phyloP scores from a whole-genome alignment of 2,113 vertebrate species.

The Lethenteron camtschaticum region DNA sequence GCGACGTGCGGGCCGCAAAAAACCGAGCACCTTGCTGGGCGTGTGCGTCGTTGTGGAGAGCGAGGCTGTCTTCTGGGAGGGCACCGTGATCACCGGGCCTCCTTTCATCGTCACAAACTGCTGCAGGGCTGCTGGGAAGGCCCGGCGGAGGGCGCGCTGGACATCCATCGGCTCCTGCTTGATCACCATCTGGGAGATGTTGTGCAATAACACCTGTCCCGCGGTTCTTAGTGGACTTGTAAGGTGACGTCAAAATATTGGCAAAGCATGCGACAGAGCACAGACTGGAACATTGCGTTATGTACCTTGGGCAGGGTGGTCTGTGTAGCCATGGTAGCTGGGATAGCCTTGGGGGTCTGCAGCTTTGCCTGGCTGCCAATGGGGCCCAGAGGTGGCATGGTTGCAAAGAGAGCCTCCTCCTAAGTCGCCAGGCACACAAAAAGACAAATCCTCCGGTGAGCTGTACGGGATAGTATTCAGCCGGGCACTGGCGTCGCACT shows the following conservation, averaged over 20 bases:
- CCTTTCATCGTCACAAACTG: constrained; percentile 86
- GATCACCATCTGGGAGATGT: constrained; percentile 55
- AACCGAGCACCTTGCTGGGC: no score
- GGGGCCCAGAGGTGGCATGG: constrained; percentile 48
- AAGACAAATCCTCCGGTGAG: no score
- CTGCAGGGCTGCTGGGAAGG: constrained; percentile 45
- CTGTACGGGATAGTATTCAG: no score
- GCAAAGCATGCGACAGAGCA: no score
- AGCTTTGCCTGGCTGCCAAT: constrained; percentile 46
- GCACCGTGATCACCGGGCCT: constrained; percentile 76
- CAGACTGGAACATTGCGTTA: no score
- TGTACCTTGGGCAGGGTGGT: no score
- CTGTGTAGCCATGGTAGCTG: no score
- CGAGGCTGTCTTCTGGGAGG: constrained; percentile 43
- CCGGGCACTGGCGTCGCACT: no score
- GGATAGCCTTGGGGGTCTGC: constrained; percentile 22
- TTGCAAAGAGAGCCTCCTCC: constrained; percentile 43
- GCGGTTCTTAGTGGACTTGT: no score
- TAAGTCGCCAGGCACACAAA: constrained; percentile 19
- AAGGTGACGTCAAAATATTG: no score
- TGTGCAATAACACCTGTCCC: no score
- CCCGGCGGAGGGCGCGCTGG: constrained; percentile 26
- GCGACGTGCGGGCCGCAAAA: no score
- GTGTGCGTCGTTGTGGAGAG: neutral
- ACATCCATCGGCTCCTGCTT: constrained; percentile 51